Conservation (phyloP, 1,140 invertebrate species). For the Hycleus phaleratus region DNA sequence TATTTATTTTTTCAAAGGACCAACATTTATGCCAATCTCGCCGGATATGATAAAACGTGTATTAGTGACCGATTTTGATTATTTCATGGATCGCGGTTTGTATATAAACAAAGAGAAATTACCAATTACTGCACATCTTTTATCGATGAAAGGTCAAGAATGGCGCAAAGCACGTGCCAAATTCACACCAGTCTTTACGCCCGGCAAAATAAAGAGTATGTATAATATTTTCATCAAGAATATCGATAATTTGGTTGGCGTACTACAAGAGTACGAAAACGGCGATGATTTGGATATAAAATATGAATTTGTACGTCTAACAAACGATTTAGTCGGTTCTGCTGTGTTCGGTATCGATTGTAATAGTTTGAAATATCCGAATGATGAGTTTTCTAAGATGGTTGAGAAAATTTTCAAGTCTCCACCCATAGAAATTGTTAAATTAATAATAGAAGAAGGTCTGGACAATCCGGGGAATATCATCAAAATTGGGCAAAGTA, state of each 20-base stretch:
- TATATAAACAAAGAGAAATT: conserved; percentile 41
- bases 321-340: conserved; percentile 14
- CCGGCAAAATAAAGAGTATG: conserved; percentile 45
- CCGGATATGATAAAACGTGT: conserved; percentile 44
- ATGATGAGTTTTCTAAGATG: conserved; percentile 36
- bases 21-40: conserved; percentile 37
- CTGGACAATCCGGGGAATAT: conserved; percentile 7
- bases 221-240: conserved; percentile 25
- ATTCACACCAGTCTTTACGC: conserved; percentile 44
- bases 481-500: conserved; percentile 2
- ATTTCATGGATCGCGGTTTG: conserved; percentile 43
- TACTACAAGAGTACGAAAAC: background rate
- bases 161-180: conserved; percentile 44
- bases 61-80: conserved; percentile 43
- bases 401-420: conserved; percentile 3
- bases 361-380: conserved; percentile 38
- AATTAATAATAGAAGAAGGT: conserved; percentile 28
- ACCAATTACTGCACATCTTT: conserved; percentile 43
- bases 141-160: conserved; percentile 39
- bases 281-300: conserved; percentile 5
- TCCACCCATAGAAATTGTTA: conserved; percentile 9
- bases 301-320: conserved; percentile 5
- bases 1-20: conserved; percentile 12
- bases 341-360: conserved; percentile 45
- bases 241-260: background rate